Evolutionary conservation across 2,797 vertebrate species (phyloP).

Genomic region (Eupleurogrammus muticus): DNA sequence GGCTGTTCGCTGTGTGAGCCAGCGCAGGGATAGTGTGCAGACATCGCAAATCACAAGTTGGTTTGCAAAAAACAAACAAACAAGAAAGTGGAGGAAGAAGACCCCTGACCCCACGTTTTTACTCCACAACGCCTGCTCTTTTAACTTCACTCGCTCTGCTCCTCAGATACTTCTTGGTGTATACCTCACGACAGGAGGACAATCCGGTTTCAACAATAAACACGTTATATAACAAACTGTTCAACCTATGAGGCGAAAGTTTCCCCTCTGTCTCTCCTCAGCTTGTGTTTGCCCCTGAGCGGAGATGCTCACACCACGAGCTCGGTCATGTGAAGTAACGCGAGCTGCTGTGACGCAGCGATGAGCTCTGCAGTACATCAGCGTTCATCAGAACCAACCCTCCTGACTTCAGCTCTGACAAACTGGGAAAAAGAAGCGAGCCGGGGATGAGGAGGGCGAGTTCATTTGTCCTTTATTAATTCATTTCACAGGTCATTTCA

Average conservation of each 20-base stretch:
- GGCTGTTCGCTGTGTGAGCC: neutral
- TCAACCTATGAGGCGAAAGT: neutral
- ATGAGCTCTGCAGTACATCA: constrained; percentile 11
- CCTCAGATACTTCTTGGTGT: neutral
- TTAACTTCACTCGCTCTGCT: neutral
- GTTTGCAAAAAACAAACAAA: neutral
- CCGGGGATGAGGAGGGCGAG: constrained; percentile 61
- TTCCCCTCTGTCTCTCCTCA: constrained; percentile 10
- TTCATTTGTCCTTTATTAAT: constrained; percentile 81
- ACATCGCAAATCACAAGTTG: constrained; percentile 33
- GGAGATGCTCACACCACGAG: constrained; percentile 51
- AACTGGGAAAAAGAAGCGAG: constrained; percentile 57
- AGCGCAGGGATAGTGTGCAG: neutral
- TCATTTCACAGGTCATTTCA: constrained; percentile 78
- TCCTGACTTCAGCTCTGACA: constrained; percentile 20
- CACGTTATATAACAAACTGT: neutral
- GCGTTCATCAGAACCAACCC: neutral
- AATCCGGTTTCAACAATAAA: neutral
- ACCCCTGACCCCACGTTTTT: constrained; percentile 10
- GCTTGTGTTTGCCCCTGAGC: constrained; percentile 15
- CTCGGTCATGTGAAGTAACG: constrained; percentile 62
- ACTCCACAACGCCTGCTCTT: too few species aligned
- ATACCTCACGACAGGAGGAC: neutral
- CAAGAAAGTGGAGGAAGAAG: constrained; percentile 72
- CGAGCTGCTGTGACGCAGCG: constrained; percentile 29